phyloP scores from a whole-genome alignment of 2,888 invertebrate genomes.

The Hirtodrosophila alboralis region DNA sequence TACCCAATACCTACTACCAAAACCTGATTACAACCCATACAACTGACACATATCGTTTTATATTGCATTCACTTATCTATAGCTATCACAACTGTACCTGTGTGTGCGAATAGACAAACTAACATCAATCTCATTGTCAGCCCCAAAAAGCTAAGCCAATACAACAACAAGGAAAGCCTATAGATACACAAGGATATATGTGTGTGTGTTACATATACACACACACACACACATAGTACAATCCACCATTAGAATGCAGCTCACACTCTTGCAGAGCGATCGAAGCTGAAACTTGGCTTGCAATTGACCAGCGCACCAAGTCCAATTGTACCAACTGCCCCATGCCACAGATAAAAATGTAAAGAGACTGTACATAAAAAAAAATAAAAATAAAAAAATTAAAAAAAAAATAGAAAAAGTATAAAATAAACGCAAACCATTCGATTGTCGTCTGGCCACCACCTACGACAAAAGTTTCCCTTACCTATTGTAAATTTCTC shows the following conservation, averaged over 20 bases:
- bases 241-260: slow-evolving; percentile 43
- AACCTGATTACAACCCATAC: no score
- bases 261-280: slow-evolving; percentile 12
- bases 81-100: slow-evolving; percentile 41
- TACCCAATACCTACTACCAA: no score
- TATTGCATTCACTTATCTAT: not conserved
- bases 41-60: not conserved
- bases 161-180: slow-evolving; percentile 36
- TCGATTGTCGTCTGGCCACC: slow-evolving; percentile 73
- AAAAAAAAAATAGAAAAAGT: slow-evolving; percentile 16
- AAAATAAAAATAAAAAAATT: slow-evolving; percentile 7
- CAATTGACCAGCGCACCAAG: slow-evolving; percentile 75
- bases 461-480: slow-evolving; percentile 14
- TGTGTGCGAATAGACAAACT: slow-evolving; percentile 33
- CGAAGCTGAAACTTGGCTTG: slow-evolving; percentile 70
- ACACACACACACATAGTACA: slow-evolving; percentile 7
- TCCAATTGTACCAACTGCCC: slow-evolving; percentile 59
- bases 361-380: slow-evolving; percentile 22
- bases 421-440: slow-evolving; percentile 53
- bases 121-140: slow-evolving; percentile 51
- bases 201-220: slow-evolving; percentile 14
- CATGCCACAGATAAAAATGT: slow-evolving; percentile 9
- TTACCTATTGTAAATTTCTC: slow-evolving; percentile 3
- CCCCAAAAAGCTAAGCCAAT: slow-evolving; percentile 25
- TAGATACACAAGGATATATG: slow-evolving; percentile 22